Evolutionary conservation across 2,797 vertebrate species (phyloP), one percentile per base, ranked within the genome.

Genomic region (Melanotaenia trifasciata): DNA sequence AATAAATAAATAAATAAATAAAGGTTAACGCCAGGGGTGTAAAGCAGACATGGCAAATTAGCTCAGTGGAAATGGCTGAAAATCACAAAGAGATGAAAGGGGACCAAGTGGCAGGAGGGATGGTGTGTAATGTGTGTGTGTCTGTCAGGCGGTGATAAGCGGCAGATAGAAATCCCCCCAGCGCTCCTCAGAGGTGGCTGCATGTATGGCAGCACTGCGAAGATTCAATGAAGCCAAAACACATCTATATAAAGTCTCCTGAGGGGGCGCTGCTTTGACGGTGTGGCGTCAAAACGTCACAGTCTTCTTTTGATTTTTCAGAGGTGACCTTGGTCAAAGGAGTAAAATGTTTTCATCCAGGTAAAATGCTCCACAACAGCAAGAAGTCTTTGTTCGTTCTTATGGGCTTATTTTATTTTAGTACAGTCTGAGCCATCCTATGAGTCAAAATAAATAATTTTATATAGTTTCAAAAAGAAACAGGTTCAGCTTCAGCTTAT

Each of bases 61-160:
- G 67, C 79, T 85, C 76, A 64, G 70, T 76, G 75, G 72, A 71
- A 76, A 59, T 58, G 67, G 59, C 76, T 63, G 73, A 68, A 76
- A 89, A 81, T 72, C 65, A 71, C 64, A 70, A 35, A 4, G 40
- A 81, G 73, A 87, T 89, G 67, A 87, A 82, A 80, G 76, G 59
- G 66, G 74, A 61, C 12, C 57, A 67, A 65, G 74, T 54, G 57
- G 61, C 58, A 20, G 33, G 8, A 71, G 43, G 69, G 69, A 57
- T 33, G 74, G 65, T 75, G 56, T 63, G 75, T 28, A 47, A 38
- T 38, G 62, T 67, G 54, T 57, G 50, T 70, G 72, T 62, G 70
- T 66, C 77, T 90, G 83, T 82, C 65, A 70, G 69, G 56, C 65
- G 35, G 82, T 51, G 76, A 81, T 89, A 92, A 89, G 81, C 64